phyloP scores from a whole-genome alignment of 2,113 vertebrate genomes.

The Macrotus californicus region DNA sequence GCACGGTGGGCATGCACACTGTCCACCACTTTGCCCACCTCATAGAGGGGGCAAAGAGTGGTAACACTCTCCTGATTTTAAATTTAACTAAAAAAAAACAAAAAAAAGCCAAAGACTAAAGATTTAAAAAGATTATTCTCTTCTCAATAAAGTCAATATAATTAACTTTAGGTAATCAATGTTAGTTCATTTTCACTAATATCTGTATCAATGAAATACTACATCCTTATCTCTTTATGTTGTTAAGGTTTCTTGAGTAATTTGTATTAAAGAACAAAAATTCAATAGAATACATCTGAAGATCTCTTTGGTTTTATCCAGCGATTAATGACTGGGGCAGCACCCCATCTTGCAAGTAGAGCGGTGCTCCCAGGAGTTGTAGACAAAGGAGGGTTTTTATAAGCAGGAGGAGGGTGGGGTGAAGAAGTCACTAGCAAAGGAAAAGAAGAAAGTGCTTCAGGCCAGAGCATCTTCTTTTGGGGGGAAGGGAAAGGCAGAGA shows the following conservation, averaged over 20 bases:
- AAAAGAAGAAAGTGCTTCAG: neutral
- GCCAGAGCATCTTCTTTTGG: too few species aligned
- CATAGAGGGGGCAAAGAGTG: neutral
- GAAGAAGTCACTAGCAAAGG: neutral
- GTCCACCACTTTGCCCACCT: neutral
- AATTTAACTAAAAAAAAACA: neutral
- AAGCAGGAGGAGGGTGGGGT: neutral
- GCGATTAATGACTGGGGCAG: neutral
- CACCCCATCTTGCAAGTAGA: neutral
- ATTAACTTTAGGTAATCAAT: neutral
- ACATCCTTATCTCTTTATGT: conserved; percentile 16
- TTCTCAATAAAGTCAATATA: neutral
- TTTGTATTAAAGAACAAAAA: neutral
- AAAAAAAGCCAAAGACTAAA: neutral
- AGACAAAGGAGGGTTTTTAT: neutral
- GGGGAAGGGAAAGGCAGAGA: neutral
- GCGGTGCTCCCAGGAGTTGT: neutral
- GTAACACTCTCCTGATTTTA: neutral
- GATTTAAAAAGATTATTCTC: neutral
- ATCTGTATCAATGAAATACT: conserved; percentile 23
- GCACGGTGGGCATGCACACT: neutral
- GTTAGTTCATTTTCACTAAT: conserved; percentile 35
- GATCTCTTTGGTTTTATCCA: neutral
- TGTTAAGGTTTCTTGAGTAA: neutral
- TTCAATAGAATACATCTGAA: neutral